phyloP scores from a whole-genome alignment of 2,797 vertebrate species.

The Kryptolebias ocellatus region DNA sequence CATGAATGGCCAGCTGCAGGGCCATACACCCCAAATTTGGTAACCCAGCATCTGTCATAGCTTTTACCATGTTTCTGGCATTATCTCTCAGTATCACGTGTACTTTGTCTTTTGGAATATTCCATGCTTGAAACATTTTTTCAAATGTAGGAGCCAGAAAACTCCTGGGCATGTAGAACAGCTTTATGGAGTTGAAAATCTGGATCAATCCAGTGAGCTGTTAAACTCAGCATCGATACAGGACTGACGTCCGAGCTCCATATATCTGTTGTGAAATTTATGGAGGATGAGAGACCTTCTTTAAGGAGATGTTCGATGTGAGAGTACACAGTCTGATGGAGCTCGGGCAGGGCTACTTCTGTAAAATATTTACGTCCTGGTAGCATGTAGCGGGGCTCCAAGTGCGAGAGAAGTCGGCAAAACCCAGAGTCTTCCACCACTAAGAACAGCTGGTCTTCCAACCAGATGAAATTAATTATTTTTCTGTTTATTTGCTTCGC shows the following conservation, averaged over 20 bases:
- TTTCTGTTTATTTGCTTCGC: not conserved
- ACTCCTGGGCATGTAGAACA: not conserved
- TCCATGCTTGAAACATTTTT: not conserved
- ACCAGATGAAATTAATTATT: not conserved
- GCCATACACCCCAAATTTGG: not conserved
- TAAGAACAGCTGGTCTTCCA: not conserved
- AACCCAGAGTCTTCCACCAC: no score
- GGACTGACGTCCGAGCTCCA: not conserved
- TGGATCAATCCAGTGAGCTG: not conserved
- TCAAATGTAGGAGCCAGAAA: not conserved
- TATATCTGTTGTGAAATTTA: not conserved
- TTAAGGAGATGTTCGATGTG: no score
- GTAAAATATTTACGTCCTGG: no score
- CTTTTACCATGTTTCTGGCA: not conserved
- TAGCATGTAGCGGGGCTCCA: no score
- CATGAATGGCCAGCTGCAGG: not conserved
- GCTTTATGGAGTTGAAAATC: not conserved
- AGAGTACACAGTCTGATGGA: no score
- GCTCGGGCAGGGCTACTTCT: no score
- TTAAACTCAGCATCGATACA: not conserved
- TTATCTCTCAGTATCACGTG: not conserved
- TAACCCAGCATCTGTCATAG: not conserved
- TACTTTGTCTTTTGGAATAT: not conserved
- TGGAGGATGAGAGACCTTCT: no score
- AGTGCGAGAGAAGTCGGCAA: no score